Evolutionary conservation across 2,797 vertebrate genomes (phyloP).

Genomic region (Gallinago solitaria): DNA sequence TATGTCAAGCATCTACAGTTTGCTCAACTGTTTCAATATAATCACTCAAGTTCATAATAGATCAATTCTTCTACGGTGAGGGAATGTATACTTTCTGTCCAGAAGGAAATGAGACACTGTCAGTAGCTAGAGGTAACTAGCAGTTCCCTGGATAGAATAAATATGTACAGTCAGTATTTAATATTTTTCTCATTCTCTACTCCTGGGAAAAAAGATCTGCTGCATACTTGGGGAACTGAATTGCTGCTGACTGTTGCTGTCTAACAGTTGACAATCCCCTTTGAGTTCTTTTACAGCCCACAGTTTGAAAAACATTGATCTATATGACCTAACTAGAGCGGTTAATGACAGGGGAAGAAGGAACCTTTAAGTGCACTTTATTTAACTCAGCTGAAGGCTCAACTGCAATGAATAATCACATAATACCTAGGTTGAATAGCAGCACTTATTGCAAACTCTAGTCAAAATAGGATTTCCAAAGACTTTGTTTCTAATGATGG

Average conservation of each 20-base stretch:
- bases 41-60: neutral
- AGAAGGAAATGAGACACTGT: neutral
- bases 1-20: neutral
- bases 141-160: neutral
- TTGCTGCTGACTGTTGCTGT: slow-evolving; percentile 7
- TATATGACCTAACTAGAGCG: neutral
- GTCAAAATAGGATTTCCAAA: slow-evolving; percentile 23
- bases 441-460: neutral
- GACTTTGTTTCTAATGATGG: slow-evolving; percentile 9
- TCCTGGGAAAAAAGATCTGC: neutral
- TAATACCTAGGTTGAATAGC: neutral
- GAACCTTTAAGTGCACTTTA: slow-evolving; percentile 17
- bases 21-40: neutral
- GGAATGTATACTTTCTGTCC: neutral
- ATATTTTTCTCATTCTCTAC: neutral
- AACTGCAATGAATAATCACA: slow-evolving; percentile 15
- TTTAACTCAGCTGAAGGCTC: slow-evolving; percentile 37
- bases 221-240: neutral
- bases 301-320: slow-evolving; percentile 36
- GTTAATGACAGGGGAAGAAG: slow-evolving; percentile 42
- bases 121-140: neutral
- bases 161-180: neutral
- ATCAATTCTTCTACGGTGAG: neutral
- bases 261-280: slow-evolving; percentile 11
- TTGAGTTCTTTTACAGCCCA: slow-evolving; percentile 23